Conservation (phyloP, 2,113 vertebrate genomes). For the Larimichthys polyactis region DNA sequence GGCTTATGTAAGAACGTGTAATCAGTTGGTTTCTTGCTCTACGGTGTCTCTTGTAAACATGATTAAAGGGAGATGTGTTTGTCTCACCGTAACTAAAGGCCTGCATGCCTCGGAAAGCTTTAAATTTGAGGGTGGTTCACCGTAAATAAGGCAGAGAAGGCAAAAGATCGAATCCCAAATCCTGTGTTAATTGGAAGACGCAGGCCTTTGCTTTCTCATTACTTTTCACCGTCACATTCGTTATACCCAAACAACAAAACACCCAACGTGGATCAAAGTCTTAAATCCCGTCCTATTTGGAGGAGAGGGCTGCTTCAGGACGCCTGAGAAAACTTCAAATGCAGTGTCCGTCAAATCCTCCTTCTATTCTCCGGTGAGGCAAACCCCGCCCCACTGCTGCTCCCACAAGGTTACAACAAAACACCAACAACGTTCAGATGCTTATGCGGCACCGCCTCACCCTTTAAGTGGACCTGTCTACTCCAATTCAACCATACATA, state of each 20-base stretch:
- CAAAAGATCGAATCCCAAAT: conserved; percentile 33
- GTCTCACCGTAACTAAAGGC: conserved; percentile 31
- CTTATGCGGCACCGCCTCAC: not conserved
- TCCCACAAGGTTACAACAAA: conserved; percentile 25
- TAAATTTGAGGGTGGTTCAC: conserved; percentile 38
- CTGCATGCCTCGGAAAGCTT: conserved; percentile 3
- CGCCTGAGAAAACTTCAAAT: conserved; percentile 3
- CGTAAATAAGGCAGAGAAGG: conserved; percentile 22
- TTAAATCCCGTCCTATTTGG: conserved; percentile 13
- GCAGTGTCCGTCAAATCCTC: conserved; percentile 9
- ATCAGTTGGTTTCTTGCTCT: conserved; percentile 52
- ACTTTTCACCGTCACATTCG: conserved; percentile 25
- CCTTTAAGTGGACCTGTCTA: not conserved
- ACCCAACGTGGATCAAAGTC: conserved; percentile 25
- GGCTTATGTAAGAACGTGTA: conserved; percentile 57
- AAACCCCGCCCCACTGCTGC: conserved; percentile 13
- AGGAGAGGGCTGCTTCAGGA: not conserved
- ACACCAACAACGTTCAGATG: not conserved
- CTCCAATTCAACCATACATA: conserved; percentile 9
- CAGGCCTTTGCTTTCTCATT: conserved; percentile 29
- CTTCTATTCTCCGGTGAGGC: conserved; percentile 3
- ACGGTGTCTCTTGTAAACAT: conserved; percentile 27
- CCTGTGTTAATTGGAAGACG: conserved; percentile 47
- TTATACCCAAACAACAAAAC: conserved; percentile 31
- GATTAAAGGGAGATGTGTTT: conserved; percentile 39